Base-by-base conservation (phyloP, 35 echinoderm and acorn worm species). In the Heliocidaris erythrogramma region DNA sequence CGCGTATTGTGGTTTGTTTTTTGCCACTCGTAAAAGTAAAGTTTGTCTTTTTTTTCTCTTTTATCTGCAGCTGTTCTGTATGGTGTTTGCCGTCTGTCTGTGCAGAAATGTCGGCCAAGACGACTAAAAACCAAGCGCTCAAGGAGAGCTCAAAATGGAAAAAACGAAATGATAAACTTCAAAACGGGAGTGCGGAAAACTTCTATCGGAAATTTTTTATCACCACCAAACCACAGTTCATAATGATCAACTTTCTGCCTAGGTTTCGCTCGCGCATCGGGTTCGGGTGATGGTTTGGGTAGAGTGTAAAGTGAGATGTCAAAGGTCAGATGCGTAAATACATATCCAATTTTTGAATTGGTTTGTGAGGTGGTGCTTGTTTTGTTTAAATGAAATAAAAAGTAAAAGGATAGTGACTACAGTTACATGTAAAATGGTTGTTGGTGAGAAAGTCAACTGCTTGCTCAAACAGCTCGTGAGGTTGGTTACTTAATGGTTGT, bases 31-130 rank as follows among this genome's bases (percentile, higher is more conserved):
- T 42, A 1, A 1, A 42, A 42, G 35, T 3, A 3, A 42, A 42
- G 35, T 42, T 42, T 42, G 35, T 89, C 87, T 35, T 89, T 32
- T 18, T 42, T 48, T 0, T 48, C 31, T 95, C 53, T 60, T 27
- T 94, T 48, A 17, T 94, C 52, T 90, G 27, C 94, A 95, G 94
- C 86, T 95, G 5, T 95, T 95, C 86, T 95, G 94, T 31, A 95
- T 95, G 94, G 48, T 95, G 49, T 95, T 95, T 42, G 94, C 94
- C 49, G 86, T 95, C 49, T 95, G 94, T 60, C 86, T 95, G 85
- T 95, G 94, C 86, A 95, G 94, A 90, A 95, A 95, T 35, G 86
- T 90, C 14, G 94, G 86, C 5, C 48, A 90, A 31, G 94, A 94
- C 17, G 94, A 95, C 49, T 92, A 92, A 48, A 89, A n/a, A 10